Evolutionary conservation across 2,113 vertebrate genomes (phyloP).

Genomic region (Hystrix cristata): DNA sequence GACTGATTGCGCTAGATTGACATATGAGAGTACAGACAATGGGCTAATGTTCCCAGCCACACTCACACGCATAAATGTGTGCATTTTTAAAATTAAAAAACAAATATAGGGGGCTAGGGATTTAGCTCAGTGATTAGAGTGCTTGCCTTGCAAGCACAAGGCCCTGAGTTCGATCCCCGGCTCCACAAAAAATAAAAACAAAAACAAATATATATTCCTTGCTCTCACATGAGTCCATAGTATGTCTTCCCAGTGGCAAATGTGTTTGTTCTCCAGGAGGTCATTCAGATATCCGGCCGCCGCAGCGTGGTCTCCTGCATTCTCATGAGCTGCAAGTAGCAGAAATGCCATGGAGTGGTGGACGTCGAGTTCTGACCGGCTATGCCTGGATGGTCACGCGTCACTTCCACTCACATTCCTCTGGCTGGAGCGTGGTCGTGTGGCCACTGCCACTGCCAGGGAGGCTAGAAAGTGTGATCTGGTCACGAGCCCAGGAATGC

Average conservation of each 20-base stretch:
- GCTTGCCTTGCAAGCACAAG: too few species aligned
- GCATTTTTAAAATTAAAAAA: not conserved
- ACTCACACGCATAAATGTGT: not conserved
- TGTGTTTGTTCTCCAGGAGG: not conserved
- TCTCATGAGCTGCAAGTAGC: not conserved
- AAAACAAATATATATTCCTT: not conserved
- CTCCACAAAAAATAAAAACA: too few species aligned
- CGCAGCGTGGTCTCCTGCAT: not conserved
- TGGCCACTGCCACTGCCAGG: not conserved
- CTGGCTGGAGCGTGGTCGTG: not conserved
- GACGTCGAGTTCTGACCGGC: not conserved
- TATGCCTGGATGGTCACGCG: fast-evolving
- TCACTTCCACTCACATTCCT: not conserved
- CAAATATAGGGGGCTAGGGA: not conserved
- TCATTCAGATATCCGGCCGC: not conserved
- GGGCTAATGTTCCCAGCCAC: not conserved
- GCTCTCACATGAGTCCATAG: not conserved
- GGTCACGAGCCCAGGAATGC: not conserved
- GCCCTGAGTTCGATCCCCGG: too few species aligned
- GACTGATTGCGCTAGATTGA: not conserved
- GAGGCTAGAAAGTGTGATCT: not conserved
- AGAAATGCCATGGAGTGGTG: not conserved
- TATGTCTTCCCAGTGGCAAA: not conserved
- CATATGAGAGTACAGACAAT: not conserved
- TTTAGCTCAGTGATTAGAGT: too few species aligned